Evolutionary conservation across 2,797 vertebrate species (phyloP).

Genomic region (Xiphorhynchus erythropygius): DNA sequence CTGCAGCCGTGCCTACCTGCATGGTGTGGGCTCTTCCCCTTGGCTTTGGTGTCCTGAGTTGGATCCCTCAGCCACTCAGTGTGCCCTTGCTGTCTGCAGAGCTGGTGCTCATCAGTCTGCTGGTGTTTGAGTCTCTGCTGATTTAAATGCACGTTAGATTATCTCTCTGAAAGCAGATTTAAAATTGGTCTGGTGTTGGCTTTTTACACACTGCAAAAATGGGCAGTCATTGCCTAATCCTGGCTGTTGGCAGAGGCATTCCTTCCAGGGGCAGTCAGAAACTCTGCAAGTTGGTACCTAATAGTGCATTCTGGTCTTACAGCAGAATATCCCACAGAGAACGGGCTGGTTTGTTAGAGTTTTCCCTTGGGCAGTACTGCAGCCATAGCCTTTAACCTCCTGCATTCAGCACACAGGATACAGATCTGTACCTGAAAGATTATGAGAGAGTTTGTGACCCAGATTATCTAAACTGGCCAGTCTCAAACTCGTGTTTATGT

Average conservation of each 20-base stretch:
- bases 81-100: neutral
- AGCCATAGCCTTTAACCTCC: neutral
- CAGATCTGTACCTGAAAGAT: neutral
- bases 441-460: neutral
- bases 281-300: fast-evolving
- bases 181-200: neutral
- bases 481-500: neutral
- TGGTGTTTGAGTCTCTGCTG: neutral
- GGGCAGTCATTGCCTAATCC: neutral
- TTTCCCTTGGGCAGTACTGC: fast-evolving
- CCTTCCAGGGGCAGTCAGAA: neutral
- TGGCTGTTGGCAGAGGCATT: neutral
- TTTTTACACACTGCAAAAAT: neutral
- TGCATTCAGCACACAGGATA: neutral
- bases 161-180: neutral
- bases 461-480: neutral
- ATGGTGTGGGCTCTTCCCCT: fast-evolving
- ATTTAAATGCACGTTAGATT: neutral
- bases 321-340: neutral
- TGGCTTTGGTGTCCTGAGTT: fast-evolving
- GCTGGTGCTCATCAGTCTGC: neutral
- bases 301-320: fast-evolving
- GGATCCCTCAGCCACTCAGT: neutral
- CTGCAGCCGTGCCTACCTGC: neutral
- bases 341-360: neutral